phyloP scores from a whole-genome alignment of 2,113 vertebrate species.

The Indicator maculatus region DNA sequence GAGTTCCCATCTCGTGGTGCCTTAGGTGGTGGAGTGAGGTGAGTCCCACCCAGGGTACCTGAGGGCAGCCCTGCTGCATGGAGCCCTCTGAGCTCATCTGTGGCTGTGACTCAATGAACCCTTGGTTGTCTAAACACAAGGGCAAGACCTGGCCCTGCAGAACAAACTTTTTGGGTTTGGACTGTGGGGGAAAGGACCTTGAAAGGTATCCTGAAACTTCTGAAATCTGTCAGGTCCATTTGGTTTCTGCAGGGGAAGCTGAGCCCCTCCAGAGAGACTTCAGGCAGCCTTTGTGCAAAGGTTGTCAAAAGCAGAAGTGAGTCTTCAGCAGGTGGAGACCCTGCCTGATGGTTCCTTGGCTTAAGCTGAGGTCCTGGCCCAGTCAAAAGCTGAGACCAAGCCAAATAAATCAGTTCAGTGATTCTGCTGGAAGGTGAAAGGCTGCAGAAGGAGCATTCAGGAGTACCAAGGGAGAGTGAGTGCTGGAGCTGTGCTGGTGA shows the following conservation, averaged over 20 bases:
- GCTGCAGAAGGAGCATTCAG: not conserved
- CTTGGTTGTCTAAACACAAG: not conserved
- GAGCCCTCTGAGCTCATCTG: not conserved
- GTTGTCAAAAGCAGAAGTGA: not conserved
- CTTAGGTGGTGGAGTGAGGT: not conserved
- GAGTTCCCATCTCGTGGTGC: not conserved
- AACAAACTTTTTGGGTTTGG: not conserved
- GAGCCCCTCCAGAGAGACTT: not conserved
- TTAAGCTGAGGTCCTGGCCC: not conserved
- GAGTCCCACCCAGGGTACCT: not conserved
- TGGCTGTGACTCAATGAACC: not conserved
- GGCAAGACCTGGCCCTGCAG: not conserved
- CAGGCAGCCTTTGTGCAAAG: not conserved
- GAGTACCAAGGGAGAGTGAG: not conserved
- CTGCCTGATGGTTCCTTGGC: not conserved
- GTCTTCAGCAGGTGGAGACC: not conserved
- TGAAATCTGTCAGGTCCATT: not conserved
- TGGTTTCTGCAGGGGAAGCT: not conserved
- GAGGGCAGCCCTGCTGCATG: not conserved
- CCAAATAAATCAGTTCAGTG: fast-evolving
- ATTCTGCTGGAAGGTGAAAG: not conserved
- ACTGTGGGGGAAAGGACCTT: not conserved
- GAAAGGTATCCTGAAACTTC: not conserved
- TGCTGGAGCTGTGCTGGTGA: not conserved
- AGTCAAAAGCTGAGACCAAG: not conserved